Evolutionary conservation across 2,113 vertebrate genomes (phyloP), one percentile per base, ranked within the genome.

Genomic region (Ceyx margarethae): DNA sequence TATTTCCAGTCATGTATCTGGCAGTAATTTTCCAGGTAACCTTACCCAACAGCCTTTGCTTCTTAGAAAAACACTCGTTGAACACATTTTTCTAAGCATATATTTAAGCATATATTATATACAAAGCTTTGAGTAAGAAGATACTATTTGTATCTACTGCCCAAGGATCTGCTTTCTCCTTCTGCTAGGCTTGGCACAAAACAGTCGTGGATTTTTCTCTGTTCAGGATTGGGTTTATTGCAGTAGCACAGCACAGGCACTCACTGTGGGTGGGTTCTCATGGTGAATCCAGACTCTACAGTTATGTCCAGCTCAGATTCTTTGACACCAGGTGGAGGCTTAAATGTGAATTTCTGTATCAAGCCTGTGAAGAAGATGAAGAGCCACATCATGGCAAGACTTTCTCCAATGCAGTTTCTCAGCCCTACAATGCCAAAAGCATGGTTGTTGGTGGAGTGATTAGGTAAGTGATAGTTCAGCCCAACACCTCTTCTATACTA

Each of bases 321-420:
- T 23, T 80, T 91, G 29, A 96, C 71, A 3, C 95, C 94, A 6
- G 79, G 48, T 17, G 75, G 72, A 67, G 88, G 91, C 42, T 93
- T 91, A 64, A 97, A 98, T 31, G 54, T 82, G 56, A 97, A 97
- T 62, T 87, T 95, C 83, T 97, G 97, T 28, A 98, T 77, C 65
- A 98, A 75, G 25, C 93, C 93, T 9, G 95, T 93, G 80, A 97
- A 97, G 91, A 97, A 97, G 26, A 98, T 91, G 80, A 98, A 98
- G 53, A 98, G 91, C 67, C 97, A 97, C 97, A 97, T 94, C 35
- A 51, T 96, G 67, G 97, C 96, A 92, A 98, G 93, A 56, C 88
- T 78, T 79, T 97, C 97, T 28, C 97, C 97, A 3, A 80, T 29
- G 80, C 97, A 98, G 35, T 60, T 93, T 64, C 98, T 93, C 17